Evolutionary conservation across 2,797 vertebrate genomes (phyloP).

Genomic region (Lepus townsendii): DNA sequence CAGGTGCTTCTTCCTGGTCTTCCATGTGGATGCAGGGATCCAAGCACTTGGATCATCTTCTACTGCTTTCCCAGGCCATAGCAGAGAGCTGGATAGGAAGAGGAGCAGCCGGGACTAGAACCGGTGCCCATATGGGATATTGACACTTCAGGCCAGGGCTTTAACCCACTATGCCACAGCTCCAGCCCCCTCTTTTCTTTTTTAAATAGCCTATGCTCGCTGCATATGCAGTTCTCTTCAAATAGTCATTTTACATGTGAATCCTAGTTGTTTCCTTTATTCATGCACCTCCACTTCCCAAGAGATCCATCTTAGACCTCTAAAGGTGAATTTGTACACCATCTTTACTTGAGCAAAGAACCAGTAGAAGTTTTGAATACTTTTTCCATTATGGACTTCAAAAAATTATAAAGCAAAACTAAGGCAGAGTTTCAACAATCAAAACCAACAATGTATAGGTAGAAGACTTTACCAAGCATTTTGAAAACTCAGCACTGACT

Average conservation of each 20-base stretch:
- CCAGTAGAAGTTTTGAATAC: neutral
- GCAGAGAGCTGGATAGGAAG: no score
- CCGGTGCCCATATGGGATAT: no score
- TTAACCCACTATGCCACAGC: no score
- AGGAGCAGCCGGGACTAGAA: no score
- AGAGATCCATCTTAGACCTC: neutral
- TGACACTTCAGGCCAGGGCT: no score
- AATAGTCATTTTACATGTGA: neutral
- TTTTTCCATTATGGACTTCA: neutral
- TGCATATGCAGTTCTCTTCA: neutral
- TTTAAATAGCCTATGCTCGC: neutral
- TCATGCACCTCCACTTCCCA: neutral
- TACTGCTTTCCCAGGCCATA: no score
- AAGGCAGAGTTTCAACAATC: neutral
- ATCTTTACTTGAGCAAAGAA: conserved; percentile 46
- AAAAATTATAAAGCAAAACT: neutral
- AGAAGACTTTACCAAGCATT: neutral
- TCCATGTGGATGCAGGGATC: no score
- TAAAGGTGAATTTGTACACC: neutral
- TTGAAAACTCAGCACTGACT: neutral
- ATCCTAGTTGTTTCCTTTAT: neutral
- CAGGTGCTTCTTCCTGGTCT: no score
- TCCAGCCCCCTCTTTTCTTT: neutral
- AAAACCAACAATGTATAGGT: neutral
- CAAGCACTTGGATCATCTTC: no score